A percentile compares a stretch with the other conserved stretches of the same genome.
These are phyloP conservation scores for Sterrhoptilus dennistouni DNA, from an alignment of 2,113 vertebrate genomes.

Conservation along the genomic window DNA sequence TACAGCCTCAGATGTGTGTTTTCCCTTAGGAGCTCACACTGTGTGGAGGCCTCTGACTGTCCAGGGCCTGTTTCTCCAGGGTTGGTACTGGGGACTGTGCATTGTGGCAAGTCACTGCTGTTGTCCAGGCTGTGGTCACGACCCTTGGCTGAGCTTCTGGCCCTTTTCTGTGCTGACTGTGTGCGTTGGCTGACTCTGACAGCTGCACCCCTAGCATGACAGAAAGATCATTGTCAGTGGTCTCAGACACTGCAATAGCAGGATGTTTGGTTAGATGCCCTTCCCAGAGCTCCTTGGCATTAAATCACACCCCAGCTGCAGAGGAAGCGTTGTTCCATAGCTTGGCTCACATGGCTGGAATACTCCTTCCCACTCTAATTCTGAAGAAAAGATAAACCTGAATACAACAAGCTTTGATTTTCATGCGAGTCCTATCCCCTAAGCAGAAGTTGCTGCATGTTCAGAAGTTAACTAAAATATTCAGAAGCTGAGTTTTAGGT, in stretches of 20 bases:
- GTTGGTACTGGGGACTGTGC: rapidly evolving
- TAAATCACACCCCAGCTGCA: background rate
- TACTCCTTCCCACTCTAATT: background rate
- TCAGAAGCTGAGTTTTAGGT: background rate
- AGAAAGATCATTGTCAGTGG: background rate
- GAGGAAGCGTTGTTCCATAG: background rate
- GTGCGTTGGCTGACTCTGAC: background rate
- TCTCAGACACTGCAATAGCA: background rate
- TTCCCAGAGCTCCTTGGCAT: background rate
- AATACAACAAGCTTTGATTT: background rate
- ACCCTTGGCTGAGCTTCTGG: background rate
- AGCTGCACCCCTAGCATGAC: background rate
- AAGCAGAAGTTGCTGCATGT: background rate
- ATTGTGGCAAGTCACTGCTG: too few species aligned
- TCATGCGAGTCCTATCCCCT: background rate
- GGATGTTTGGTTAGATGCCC: background rate
- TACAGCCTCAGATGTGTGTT: rapidly evolving
- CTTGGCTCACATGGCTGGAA: background rate
- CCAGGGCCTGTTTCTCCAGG: background rate
- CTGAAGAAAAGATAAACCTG: background rate
- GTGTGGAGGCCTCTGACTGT: background rate
- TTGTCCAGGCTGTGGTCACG: background rate
- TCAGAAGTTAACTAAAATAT: background rate
- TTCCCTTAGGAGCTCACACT: background rate
- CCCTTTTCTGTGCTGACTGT: background rate